Base-by-base conservation (phyloP, 2,888 invertebrate genomes). In the Drosophila bunnanda region DNA sequence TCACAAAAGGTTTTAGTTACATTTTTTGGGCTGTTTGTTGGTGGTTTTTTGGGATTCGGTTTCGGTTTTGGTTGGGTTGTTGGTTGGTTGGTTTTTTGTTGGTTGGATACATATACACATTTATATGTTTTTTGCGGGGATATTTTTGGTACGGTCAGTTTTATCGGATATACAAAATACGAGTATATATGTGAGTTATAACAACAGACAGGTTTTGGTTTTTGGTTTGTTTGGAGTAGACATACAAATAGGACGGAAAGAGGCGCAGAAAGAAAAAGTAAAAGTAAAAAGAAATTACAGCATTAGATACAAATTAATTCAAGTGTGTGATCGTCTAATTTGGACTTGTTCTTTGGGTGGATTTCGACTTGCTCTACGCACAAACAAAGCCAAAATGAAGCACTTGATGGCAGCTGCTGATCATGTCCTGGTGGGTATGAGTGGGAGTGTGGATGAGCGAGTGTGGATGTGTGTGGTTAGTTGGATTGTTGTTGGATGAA, bases 281-380 rank as follows among this genome's bases (percentile, higher is more conserved):
- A 85, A 90, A 80, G 84, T 83, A 82, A 88, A 90, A 90, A 89
- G 87, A 89, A 85, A 90, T 83, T 86, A 78, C 83, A 83, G 85
- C 81, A 90, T 91, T 91, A 90, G 91, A 88, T 84, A 90, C 91
- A 89, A 76, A 76, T 66, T 79, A 82, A 81, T 89, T 54, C 56
- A 64, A 58, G 62, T 70, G 62, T 62, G 66, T 69, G 46, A 62
- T 55, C 62, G 53, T 61, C 65, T 69, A 80, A 48, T 64, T 68
- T 34, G 28, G 43, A 46, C 75, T 41, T 52, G 20, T 52, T 76
- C 69, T 62, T 62, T 69, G 53, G 70, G 64, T 70, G 57, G 36
- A 52, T 44, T 57, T 36, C 38, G 43, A 15, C 39, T n/a, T 9
- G 10, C 15, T 52, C 50, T 15, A 52, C 1, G 56, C 56, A 52